Base-by-base conservation (phyloP, 2,888 invertebrate genomes). In the Drosophila mercatorum region DNA sequence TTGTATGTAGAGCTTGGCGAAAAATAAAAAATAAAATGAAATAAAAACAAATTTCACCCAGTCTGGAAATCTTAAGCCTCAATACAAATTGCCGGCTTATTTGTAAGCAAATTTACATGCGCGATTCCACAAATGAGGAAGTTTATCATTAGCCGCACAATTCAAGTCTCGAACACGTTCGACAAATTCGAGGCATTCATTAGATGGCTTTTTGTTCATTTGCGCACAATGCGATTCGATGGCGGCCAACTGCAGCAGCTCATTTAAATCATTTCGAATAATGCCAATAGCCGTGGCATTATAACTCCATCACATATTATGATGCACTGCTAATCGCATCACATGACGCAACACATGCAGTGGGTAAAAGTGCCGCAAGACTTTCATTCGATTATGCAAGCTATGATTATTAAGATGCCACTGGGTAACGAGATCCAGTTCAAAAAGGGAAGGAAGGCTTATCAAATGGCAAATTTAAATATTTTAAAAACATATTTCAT, bases 291-390 rank as follows among this genome's bases (percentile, higher is more conserved):
- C 59, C 59, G 53, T 64, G 71, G 57, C 61, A 74, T 70, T 81
- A 78, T 66, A 62, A 51, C 56, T 46, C 43, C 41, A 51, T 46
- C 43, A 22, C 58, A 53, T 66, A 66, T 82, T 72, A 70, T 77
- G 72, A 77, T 71, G 80, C 75, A 82, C 65, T 83, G 68, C 63
- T 83, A 82, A 82, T 85, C 81, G 78, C 63, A 59, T 52, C 73
- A 51, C 1, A 64, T 84, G 89, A 81, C 76, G 75, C 81, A 89
- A 84, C 68, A 5, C 28, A 38, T 34, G 44, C 31, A 64, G 56
- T 62, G 74, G 68, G 67, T 78, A 75, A 86, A 83, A 89, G 75
- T 83, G 75, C 71, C 83, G 87, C 75, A 68, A 70, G 60, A 86
- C 83, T 89, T 83, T 83, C 87, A 62, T 72, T 74, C 56, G 77